Base-by-base conservation (phyloP, 2,888 invertebrate species). In the Anodontia alba region DNA sequence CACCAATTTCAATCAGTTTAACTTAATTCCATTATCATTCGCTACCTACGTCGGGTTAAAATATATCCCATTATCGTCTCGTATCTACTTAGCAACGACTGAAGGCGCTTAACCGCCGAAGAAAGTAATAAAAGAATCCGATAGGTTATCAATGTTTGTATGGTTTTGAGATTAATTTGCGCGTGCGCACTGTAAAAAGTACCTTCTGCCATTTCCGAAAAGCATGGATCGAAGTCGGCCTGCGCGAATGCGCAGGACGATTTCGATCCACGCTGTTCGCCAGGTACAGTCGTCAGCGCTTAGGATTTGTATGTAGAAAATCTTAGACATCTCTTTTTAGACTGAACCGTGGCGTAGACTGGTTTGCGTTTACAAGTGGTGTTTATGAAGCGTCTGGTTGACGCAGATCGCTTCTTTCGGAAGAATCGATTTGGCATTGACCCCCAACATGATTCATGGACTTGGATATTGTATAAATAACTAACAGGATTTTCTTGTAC, bases 371-470 rank as follows among this genome's bases (percentile, higher is more conserved):
- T 38, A 12, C 5, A 38, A 38, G 5, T 12, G 12, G 38, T 38
- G 38, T 12, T 8, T 12, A 12, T 5, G 38, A 38, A 5, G 38
- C 7, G 5, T 12, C 38, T 38, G 38, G 7, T 12, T 38, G 5
- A 5, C 38, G 38, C 38, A 12, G 5, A 8, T 38, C 38, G 38
- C 12, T 38, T 12, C 38, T 38, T 81, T 74, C 26, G 76, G 80
- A 75, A 80, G 78, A 84, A 84, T 84, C 84, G 78, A 84, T 84
- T 80, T 76, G 42, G 84, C 73, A 84, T 84, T 80, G 80, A 84
- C 78, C 78, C n/a, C 68, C 12, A n/a, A 62, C 23, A 74, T 81
- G 54, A 54, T 26, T 54, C 54, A 54, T 54, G n/a, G 20, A 54
- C 26, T 54, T 26, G 20, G 54, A 20, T 54, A 46, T 46, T 46